Conservation (phyloP, 2,797 vertebrate species). For the Scyliorhinus canicula region DNA sequence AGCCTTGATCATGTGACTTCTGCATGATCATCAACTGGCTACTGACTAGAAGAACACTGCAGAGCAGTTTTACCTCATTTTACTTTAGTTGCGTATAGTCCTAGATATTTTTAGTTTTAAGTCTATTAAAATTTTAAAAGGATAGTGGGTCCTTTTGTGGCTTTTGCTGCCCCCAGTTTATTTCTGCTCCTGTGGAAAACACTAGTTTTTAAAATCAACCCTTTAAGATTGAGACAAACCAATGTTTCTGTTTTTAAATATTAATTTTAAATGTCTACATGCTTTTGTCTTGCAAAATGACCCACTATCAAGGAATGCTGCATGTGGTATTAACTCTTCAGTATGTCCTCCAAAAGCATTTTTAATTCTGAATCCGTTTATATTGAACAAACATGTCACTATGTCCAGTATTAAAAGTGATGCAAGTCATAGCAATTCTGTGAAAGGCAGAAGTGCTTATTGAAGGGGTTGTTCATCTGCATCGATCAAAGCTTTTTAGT, state of each 20-base stretch:
- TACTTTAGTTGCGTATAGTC: constrained; percentile 72
- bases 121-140: constrained; percentile 54
- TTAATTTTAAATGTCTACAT: constrained; percentile 59
- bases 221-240: constrained; percentile 52
- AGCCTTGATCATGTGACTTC: constrained; percentile 91
- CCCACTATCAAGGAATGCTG: constrained; percentile 79
- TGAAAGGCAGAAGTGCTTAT: constrained; percentile 22
- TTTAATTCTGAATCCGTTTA: constrained; percentile 27
- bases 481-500: neutral
- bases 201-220: constrained; percentile 40
- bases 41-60: constrained; percentile 90
- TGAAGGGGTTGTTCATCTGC: constrained; percentile 23
- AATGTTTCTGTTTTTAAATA: constrained; percentile 19
- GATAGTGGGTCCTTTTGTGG: constrained; percentile 99
- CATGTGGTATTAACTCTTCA: constrained; percentile 62
- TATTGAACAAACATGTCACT: constrained; percentile 25
- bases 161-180: constrained; percentile 63
- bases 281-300: constrained; percentile 73
- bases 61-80: constrained; percentile 81
- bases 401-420: constrained; percentile 36
- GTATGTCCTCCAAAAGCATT: constrained; percentile 40
- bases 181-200: constrained; percentile 31
- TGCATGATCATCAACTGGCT: constrained; percentile 92
- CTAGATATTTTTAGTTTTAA: constrained; percentile 50
- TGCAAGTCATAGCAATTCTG: constrained; percentile 3